phyloP scores from a whole-genome alignment of 2,797 vertebrate genomes.

The Epinephelus coioides region DNA sequence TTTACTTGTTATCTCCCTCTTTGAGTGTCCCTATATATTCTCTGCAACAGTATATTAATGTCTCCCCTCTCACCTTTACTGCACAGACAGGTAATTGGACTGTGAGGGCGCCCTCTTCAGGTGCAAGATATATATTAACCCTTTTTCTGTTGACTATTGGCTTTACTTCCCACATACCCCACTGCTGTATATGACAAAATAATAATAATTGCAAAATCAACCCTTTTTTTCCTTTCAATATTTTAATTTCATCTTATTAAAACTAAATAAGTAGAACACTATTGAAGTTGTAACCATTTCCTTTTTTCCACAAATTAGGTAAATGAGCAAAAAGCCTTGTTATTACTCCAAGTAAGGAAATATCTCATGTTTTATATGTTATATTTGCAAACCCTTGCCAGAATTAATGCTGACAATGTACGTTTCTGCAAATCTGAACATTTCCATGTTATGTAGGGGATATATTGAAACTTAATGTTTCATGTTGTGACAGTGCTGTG shows the following conservation, averaged over 20 bases:
- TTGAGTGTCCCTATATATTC: neutral
- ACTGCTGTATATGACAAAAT: neutral
- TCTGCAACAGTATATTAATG: too few species aligned
- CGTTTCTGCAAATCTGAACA: too few species aligned
- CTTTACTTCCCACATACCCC: neutral
- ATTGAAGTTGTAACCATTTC: neutral
- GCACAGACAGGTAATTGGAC: constrained; percentile 48
- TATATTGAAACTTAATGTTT: too few species aligned
- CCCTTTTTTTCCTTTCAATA: neutral
- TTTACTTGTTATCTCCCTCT: neutral
- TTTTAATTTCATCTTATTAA: neutral
- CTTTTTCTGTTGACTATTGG: neutral
- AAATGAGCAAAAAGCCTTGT: neutral
- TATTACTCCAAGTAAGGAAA: neutral
- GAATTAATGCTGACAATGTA: too few species aligned
- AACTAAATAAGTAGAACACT: neutral
- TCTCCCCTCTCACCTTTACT: constrained; percentile 7
- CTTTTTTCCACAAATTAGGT: neutral
- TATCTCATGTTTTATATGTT: too few species aligned
- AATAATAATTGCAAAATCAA: neutral
- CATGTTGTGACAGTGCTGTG: too few species aligned
- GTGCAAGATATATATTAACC: constrained; percentile 2
- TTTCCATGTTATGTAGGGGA: too few species aligned
- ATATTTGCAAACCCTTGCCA: neutral
- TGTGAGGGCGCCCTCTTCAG: constrained; percentile 76